Evolutionary conservation across 2,888 invertebrate species (phyloP).

Genomic region (Microctonus brassicae): DNA sequence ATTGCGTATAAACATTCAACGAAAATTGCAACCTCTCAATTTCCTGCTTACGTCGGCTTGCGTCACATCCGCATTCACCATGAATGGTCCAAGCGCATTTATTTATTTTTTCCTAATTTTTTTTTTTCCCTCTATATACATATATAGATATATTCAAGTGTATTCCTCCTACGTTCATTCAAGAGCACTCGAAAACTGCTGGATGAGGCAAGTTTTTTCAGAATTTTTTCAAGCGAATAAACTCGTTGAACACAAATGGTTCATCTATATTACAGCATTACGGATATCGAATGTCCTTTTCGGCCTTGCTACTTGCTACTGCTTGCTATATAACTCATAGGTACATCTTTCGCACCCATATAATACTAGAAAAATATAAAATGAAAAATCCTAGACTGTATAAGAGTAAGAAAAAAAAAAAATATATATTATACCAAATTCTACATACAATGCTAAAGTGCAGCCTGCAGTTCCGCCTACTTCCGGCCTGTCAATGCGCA

Average conservation of each 20-base stretch:
- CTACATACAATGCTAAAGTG: conserved; percentile 62
- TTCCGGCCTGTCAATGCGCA: conserved; percentile 68
- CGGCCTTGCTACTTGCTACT: conserved; percentile 41
- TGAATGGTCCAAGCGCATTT: conserved; percentile 47
- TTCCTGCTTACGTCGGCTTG: conserved; percentile 60
- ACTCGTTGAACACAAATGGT: conserved; percentile 24
- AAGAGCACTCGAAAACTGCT: conserved; percentile 27
- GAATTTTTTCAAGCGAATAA: conserved; percentile 42
- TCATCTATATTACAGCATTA: conserved; percentile 66
- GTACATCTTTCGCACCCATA: conserved; percentile 39
- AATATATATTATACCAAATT: conserved; percentile 53
- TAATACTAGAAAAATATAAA: conserved; percentile 20
- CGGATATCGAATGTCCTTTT: conserved; percentile 70
- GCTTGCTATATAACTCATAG: conserved; percentile 39
- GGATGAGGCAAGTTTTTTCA: not conserved
- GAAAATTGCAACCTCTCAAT: conserved; percentile 54
- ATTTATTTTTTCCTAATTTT: not conserved
- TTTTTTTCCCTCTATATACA: not conserved
- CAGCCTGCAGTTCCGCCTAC: conserved; percentile 69
- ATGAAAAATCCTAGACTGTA: conserved; percentile 31
- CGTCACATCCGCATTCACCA: conserved; percentile 46
- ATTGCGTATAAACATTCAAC: conserved; percentile 28
- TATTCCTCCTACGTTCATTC: conserved; percentile 14
- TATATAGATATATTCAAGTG: not conserved
- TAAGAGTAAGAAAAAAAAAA: conserved; percentile 45